Evolutionary conservation across 1,140 invertebrate species (phyloP).

Genomic region (Parapsyche elsis): DNA sequence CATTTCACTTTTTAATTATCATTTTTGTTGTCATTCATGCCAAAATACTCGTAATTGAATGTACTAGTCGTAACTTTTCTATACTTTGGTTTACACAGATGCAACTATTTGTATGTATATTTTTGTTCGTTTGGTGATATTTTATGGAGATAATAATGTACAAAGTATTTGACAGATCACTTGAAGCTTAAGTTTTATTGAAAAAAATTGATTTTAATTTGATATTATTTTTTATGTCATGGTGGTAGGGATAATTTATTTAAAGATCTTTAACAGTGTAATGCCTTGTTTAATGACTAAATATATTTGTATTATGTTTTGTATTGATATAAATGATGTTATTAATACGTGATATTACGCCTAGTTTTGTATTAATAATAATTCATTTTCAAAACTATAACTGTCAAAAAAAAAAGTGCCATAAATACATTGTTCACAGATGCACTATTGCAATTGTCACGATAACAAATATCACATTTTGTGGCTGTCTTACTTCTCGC

Average conservation of each 20-base stretch:
- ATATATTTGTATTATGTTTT: neutral
- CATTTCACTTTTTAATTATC: no score
- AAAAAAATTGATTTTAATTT: no score
- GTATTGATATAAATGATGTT: neutral
- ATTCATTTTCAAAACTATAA: neutral
- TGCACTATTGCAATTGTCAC: slow-evolving; percentile 63
- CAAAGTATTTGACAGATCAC: no score
- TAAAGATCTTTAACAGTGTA: neutral
- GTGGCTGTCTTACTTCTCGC: slow-evolving; percentile 64
- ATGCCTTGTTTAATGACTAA: neutral
- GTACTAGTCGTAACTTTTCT: no score
- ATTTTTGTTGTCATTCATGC: no score
- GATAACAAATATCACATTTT: slow-evolving; percentile 61
- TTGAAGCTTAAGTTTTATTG: no score
- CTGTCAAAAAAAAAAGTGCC: neutral
- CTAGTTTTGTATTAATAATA: neutral
- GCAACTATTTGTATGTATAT: no score
- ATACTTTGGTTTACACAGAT: no score
- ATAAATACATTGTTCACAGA: neutral
- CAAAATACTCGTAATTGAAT: no score
- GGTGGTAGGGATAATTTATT: neutral
- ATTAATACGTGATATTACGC: neutral
- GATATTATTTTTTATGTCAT: no score
- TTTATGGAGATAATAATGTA: no score
- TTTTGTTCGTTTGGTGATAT: no score